Evolutionary conservation across 1,140 invertebrate species (phyloP).

Genomic region (Pygmarrhopalites habei): DNA sequence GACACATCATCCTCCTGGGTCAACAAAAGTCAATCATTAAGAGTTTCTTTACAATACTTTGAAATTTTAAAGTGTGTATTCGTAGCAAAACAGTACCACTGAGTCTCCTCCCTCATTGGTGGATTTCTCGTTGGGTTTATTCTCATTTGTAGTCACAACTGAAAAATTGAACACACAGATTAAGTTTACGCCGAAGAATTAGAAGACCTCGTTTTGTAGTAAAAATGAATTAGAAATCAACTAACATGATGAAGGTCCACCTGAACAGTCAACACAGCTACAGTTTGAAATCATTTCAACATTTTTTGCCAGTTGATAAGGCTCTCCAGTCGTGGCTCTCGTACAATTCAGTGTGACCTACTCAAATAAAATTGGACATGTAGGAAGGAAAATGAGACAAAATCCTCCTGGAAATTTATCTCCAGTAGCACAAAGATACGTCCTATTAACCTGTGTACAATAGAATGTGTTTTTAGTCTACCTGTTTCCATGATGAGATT

Average conservation of each 20-base stretch:
- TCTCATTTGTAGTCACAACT: too few relatives aligned
- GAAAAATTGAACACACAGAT: too few relatives aligned
- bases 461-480: too few relatives aligned
- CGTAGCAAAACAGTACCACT: not conserved
- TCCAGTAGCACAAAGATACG: too few relatives aligned
- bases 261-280: constrained; percentile 38
- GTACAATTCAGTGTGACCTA: constrained; percentile 37
- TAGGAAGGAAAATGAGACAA: too few relatives aligned
- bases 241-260: constrained; percentile 13
- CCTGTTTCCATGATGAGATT: constrained; percentile 30
- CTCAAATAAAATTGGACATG: not conserved
- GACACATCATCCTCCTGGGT: not conserved
- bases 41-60: too few relatives aligned
- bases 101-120: not conserved
- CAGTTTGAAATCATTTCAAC: constrained; percentile 38
- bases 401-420: too few relatives aligned
- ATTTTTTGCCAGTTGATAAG: constrained; percentile 25
- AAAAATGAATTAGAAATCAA: not conserved
- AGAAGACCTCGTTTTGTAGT: not conserved
- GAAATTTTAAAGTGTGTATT: too few relatives aligned
- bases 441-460: too few relatives aligned
- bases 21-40: too few relatives aligned
- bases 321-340: constrained; percentile 25
- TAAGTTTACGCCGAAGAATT: too few relatives aligned
- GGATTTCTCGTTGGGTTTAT: not conserved